Evolutionary conservation across 2,113 vertebrate genomes (phyloP), one percentile per base, ranked within the genome.

Genomic region (Murina feae): DNA sequence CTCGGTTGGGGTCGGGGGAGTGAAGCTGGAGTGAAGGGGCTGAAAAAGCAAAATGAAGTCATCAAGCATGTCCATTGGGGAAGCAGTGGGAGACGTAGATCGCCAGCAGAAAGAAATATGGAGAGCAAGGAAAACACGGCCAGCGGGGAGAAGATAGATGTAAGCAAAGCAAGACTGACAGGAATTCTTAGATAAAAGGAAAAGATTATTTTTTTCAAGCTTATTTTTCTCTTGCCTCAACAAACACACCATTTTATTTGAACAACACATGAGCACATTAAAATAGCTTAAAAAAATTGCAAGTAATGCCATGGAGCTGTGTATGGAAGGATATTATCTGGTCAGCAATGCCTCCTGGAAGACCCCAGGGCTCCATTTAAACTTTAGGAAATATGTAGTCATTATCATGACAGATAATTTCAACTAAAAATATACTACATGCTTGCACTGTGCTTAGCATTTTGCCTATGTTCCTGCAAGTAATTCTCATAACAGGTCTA

Each of bases 121-220:
- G n/a, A 86, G 51, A 78, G 84, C 60, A 53, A 49, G 72, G 53
- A 82, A 93, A 94, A 42, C 74, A 91, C 68, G 47, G 86, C 47
- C 95, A 95, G 88, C n/a, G 1, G 95, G 85, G 69, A 93, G 87
- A 95, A 90, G 84, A 93, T 37, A 88, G 66, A 92, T 66, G 39
- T 35, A 88, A 93, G 88, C 85, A 51, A 90, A 92, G n/a, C 55
- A 85, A 96, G 72, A 83, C 2, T 80, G 85, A 96, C 81, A 76
- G 35, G 78, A 79, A 86, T 65, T 90, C 51, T 95, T 79, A n/a
- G 53, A 90, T 68, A 75, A 96, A 96, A 89, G 86, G 69, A 93
- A 93, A 72, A 74, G 39, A 72, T 21, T 42, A 35, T 69, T 69
- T 94, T 94, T 79, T 76, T 75, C 5, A 30, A 92, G 76, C 14